phyloP scores from a whole-genome alignment of 2,113 vertebrate genomes.

The Spermophilus dauricus region DNA sequence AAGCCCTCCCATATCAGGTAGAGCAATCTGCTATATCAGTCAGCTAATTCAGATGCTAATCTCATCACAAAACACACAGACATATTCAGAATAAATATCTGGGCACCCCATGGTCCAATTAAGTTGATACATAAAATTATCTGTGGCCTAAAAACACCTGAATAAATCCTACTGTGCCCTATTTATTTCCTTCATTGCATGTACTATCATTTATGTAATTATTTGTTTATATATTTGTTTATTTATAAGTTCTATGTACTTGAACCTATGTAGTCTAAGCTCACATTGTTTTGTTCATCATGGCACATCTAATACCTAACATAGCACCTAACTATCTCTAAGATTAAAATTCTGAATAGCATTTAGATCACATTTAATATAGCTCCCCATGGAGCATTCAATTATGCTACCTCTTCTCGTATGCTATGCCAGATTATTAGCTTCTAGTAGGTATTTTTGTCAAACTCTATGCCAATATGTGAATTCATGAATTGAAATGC shows the following conservation, averaged over 20 bases:
- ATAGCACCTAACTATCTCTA: neutral
- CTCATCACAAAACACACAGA: neutral
- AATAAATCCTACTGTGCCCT: neutral
- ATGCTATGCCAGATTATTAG: neutral
- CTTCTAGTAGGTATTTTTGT: neutral
- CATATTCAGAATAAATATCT: neutral
- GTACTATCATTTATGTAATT: neutral
- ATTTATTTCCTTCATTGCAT: neutral
- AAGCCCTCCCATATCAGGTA: neutral
- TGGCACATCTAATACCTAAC: neutral
- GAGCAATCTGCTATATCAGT: neutral
- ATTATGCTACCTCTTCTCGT: neutral
- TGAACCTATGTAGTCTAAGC: neutral
- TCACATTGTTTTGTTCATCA: neutral
- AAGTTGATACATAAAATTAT: neutral
- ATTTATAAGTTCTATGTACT: neutral
- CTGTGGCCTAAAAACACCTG: neutral
- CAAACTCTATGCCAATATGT: neutral
- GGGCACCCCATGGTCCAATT: neutral
- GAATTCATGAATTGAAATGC: neutral
- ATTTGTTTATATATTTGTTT: neutral
- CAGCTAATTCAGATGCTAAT: neutral
- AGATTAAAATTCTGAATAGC: conserved; percentile 12
- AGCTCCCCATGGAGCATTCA: neutral
- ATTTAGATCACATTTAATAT: neutral